phyloP scores from a whole-genome alignment of 1,140 invertebrate species.

The Globodera ellingtonae region DNA sequence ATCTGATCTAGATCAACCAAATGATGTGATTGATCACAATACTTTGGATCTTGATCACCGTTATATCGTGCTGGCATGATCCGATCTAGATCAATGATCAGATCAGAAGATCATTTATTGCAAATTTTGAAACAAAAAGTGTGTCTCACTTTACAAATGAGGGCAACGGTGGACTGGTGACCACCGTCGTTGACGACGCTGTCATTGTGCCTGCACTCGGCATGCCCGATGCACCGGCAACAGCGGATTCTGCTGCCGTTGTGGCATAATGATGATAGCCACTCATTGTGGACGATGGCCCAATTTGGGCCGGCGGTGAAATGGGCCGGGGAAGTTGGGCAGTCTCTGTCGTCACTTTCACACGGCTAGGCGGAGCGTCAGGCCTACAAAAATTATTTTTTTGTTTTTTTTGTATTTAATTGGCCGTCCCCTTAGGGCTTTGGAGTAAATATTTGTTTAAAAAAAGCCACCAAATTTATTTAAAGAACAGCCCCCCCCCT shows the following conservation, averaged over 20 bases:
- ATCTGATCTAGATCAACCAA: too few species aligned
- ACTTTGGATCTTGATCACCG: too few species aligned
- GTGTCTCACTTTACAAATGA: constrained; percentile 46
- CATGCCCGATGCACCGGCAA: neutral
- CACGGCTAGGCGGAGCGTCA: constrained; percentile 46
- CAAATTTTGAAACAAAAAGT: too few species aligned
- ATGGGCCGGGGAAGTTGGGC: constrained; percentile 50
- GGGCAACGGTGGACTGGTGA: constrained; percentile 29
- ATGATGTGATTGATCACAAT: too few species aligned
- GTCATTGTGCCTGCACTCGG: neutral
- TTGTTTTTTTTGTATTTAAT: neutral
- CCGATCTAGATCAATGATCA: too few species aligned
- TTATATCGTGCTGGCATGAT: too few species aligned
- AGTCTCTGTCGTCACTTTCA: constrained; percentile 41
- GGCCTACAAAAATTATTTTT: constrained; percentile 45
- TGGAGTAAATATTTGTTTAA: neutral
- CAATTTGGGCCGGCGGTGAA: constrained; percentile 50
- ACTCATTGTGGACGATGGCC: constrained; percentile 24
- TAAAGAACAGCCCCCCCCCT: too few species aligned
- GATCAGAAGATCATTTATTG: too few species aligned
- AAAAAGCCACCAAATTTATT: too few species aligned
- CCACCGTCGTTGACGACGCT: neutral
- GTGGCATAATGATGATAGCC: neutral
- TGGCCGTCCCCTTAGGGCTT: neutral
- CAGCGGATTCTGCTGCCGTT: neutral